These are phyloP conservation scores for Leucophenga montana DNA, from an alignment of 2,888 invertebrate genomes.

Conservation along the genomic window DNA sequence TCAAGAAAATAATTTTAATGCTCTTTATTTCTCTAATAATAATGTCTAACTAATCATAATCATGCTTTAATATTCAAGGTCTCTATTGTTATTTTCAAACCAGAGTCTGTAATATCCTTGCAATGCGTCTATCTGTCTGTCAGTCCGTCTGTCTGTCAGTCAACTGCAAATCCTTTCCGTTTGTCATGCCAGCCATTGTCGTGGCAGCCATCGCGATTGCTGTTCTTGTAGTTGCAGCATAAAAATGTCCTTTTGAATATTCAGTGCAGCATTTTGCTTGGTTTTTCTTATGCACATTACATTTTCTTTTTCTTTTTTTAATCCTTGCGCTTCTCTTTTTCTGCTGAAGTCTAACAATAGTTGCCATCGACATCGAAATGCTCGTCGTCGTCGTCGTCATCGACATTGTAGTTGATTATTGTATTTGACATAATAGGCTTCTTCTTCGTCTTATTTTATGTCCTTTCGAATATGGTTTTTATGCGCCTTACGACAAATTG, in stretches of 20 bases:
- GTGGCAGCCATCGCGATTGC: constrained; percentile 7
- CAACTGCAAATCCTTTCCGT: constrained; percentile 16
- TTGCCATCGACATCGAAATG: no score
- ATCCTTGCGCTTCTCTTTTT: constrained; percentile 27
- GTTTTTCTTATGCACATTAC: constrained; percentile 17
- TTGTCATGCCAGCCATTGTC: constrained; percentile 21
- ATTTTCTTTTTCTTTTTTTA: constrained; percentile 30
- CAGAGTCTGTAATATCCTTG: no score
- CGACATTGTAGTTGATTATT: constrained; percentile 25
- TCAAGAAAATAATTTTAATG: no score
- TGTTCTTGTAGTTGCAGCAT: neutral
- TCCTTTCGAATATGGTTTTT: constrained; percentile 31
- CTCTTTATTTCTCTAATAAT: no score
- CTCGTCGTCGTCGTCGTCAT: no score
- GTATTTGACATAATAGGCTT: constrained; percentile 38
- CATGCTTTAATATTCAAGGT: no score
- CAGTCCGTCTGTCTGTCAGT: neutral
- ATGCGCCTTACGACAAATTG: neutral
- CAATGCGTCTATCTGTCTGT: no score
- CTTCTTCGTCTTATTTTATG: constrained; percentile 2
- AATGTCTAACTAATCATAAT: no score
- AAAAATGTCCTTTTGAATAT: constrained; percentile 54
- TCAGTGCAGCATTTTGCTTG: constrained; percentile 57
- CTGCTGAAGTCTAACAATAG: neutral
- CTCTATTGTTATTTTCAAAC: no score